Percentiles rank a stretch among this genome's conserved stretches.
phyloP scores from a whole-genome alignment of 2,113 vertebrate genomes.

The Labrus mixtus region DNA sequence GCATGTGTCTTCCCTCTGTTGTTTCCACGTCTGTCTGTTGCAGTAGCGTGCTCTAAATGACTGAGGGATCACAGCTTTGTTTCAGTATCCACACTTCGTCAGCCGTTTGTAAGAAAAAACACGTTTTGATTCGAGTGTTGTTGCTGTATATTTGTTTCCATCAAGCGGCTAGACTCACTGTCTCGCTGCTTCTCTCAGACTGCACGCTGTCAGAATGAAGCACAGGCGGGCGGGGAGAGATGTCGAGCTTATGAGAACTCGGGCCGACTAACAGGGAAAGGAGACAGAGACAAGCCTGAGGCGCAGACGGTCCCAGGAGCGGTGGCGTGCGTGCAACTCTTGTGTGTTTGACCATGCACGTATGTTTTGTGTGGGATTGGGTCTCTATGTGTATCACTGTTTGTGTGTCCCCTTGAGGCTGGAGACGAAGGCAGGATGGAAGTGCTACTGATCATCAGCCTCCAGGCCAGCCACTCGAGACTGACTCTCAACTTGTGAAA shows the following conservation, averaged over 20 bases:
- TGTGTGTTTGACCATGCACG: constrained; percentile 1
- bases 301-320: constrained; percentile 50
- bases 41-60: constrained; percentile 28
- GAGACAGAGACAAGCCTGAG: constrained; percentile 61
- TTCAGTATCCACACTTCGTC: constrained; percentile 25
- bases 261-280: constrained; percentile 28
- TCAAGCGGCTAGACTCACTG: constrained; percentile 2
- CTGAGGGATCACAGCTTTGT: constrained; percentile 23
- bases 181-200: constrained; percentile 11
- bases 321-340: neutral
- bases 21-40: constrained; percentile 24
- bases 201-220: constrained; percentile 42
- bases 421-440: constrained; percentile 41
- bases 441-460: constrained; percentile 62
- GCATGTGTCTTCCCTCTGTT: neutral
- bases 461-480: constrained; percentile 60
- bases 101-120: constrained; percentile 23
- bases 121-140: constrained; percentile 14
- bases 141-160: constrained; percentile 19
- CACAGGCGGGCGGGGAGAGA: constrained; percentile 22
- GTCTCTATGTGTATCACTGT: constrained; percentile 10
- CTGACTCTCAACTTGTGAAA: constrained; percentile 52
- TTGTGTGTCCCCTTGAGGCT: constrained; percentile 44
- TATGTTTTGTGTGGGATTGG: neutral
- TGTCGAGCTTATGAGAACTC: constrained; percentile 47